Base-by-base conservation (phyloP, 2,797 vertebrate species). In the Pelochelys cantorii region DNA sequence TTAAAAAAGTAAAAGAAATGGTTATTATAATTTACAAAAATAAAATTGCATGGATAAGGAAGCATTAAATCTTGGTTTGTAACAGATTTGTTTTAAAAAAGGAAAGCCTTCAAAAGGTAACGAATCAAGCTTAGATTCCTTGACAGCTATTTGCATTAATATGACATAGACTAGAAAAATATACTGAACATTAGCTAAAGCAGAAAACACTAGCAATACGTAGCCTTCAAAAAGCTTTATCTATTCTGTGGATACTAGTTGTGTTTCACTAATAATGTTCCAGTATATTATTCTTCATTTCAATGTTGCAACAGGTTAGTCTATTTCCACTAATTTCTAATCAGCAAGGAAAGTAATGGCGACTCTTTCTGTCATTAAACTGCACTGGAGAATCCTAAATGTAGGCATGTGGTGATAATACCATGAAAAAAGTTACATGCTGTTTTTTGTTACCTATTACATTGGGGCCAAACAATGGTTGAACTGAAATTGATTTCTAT, bases 1-100 rank as follows among this genome's bases (percentile, higher is more conserved):
- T 71, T 60, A 83, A 83, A 88, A 6, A 25, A 57, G 20, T 52
- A 55, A 52, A 9, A 79, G 42, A 95, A 93, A 42, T n/a, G 31
- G 82, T 29, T 27, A 29, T 27, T 23, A 9, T 9, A 71, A 27
- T 12, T 53, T 12, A 2, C 75, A 91, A 85, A 55, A 0, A 0
- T 74, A 17, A 53, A 74, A 34, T 74, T 27, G 84, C 31, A 5
- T 57, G 11, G 89, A 13, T 23, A 71, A 71, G 42, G 15, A 82
- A 91, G 11, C 11, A 17, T 29, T 17, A 92, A 8, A 7, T 42
- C 79, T 83, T 85, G 56, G 27, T 84, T 88, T 0, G 0, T 31
- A 56, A 5, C 4, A 84, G 29, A 52, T 78, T 56, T 52, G 5
- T 79, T 53, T 11, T 23, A 34, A 25, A 59, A 87, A 59, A 71